Evolutionary conservation across 2,888 invertebrate genomes (phyloP), one percentile per base, ranked within the genome.

Genomic region (Icerya purchasi): DNA sequence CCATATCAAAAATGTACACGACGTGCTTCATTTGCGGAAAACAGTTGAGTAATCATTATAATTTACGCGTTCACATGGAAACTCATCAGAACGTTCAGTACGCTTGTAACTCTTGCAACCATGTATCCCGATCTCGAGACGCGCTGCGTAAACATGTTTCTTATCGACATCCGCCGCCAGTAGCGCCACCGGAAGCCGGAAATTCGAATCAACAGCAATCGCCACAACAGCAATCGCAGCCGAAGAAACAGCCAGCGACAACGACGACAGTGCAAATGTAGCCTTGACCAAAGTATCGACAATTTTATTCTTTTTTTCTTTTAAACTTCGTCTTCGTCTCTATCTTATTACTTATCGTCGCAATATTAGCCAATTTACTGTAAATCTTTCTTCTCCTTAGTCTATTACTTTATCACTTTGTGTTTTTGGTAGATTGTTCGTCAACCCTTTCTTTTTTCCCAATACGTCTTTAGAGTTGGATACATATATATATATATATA

Each of bases 1-100:
- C 60, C 21, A 58, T 62, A 18, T 65, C 67, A 62, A 80, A 80
- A 69, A 65, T 75, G n/a, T 76, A 77, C 67, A 79, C 84, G 3
- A 81, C 83, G 19, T 90, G 90, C 71, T 81, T 82, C 62, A 80
- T 90, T 57, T 90, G 90, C 72, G 84, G 86, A 69, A 90, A 90
- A 70, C 86, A 87, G 61, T 75, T 90, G 56, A 88, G 87, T 71
- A 90, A 90, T 73, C 89, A 89, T 71, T 90, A 90, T 75, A 90
- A 90, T 71, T 73, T 90, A 66, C 78, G 89, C 62, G 89, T 90
- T 62, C 90, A 90, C 68, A 82, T 90, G 81, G 90, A 90, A 69
- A 89, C 89, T 21, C 90, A 90, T 71, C 85, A 88, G 68, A 89
- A 89, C 65, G 82, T 86, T 56, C 81, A 87, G 25, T 88, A 90